These are phyloP conservation scores for Kryptolebias marmoratus DNA, from an alignment of 2,113 vertebrate genomes.

Conservation along the genomic window DNA sequence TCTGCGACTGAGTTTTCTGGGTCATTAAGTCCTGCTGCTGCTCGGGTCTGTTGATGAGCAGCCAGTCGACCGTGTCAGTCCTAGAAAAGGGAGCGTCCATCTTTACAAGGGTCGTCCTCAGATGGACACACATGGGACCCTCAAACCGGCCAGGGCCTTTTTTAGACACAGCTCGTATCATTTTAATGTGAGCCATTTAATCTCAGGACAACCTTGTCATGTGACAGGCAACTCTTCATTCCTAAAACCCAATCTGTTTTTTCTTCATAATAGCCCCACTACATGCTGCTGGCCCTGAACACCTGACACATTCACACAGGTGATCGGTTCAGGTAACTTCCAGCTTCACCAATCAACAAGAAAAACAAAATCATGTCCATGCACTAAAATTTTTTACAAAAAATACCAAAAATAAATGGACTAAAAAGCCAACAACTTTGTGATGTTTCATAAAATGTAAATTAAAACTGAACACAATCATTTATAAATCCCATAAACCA, in stretches of 20 bases:
- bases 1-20: constrained; percentile 80
- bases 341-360: neutral
- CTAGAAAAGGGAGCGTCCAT: constrained; percentile 45
- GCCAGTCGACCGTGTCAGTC: constrained; percentile 50
- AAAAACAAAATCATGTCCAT: no score
- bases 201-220: constrained; percentile 69
- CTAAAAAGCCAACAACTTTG: no score
- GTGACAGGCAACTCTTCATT: constrained; percentile 68
- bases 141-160: constrained; percentile 49
- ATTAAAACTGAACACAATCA: no score
- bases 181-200: constrained; percentile 70
- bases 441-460: no score
- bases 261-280: constrained; percentile 35
- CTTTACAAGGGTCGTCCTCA: constrained; percentile 54
- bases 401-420: no score
- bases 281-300: constrained; percentile 40
- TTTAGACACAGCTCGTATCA: constrained; percentile 69
- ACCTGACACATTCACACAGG: constrained; percentile 19
- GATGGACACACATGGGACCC: constrained; percentile 46
- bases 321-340: constrained; percentile 3
- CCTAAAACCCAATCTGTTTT: constrained; percentile 48
- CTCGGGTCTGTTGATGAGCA: constrained; percentile 71
- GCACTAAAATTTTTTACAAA: no score
- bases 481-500: no score
- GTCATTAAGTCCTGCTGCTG: constrained; percentile 78